Base-by-base conservation (phyloP, 2,113 vertebrate species). In the Ardeotis arabs region DNA sequence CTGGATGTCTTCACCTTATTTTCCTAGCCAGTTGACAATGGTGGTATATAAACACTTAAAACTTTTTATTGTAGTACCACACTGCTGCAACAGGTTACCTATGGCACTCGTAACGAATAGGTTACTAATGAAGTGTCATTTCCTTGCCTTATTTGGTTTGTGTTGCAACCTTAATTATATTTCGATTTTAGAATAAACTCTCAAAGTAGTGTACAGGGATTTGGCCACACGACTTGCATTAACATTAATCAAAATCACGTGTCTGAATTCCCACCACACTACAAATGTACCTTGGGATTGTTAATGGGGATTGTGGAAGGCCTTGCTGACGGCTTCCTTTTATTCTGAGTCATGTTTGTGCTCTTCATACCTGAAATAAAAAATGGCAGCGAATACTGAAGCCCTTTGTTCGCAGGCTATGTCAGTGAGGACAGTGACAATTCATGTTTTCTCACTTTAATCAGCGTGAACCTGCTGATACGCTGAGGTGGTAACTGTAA, bases 41-140 rank as follows among this genome's bases (percentile, higher is more conserved):
- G 47, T 87, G 66, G 33, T 91, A 59, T 93, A 91, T 89, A 95
- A 96, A 97, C 92, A 95, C 88, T 72, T 95, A 8, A 93, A 81
- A 70, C 28, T 66, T 86, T 95, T 96, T 89, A 87, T 91, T 96
- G 16, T 60, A 82, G 50, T 59, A 70, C 37, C 23, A 33, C 44
- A 17, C 10, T 76, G 59, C 87, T 87, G 67, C 84, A 93, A 49
- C 67, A 83, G n/a, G 63, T 95, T 95, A 84, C 86, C 83, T 96
- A 2, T 59, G 37, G 83, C 79, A 66, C 66, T 96, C 1, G 1
- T 67, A 94, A 74, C 12, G 14, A 89, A 33, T 55, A 84, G 89
- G 80, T 91, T 95, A 84, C 80, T 96, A 95, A 97, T 92, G 89
- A 96, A 96, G 94, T 97, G 95, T 95, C 89, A 95, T 93, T 96